Evolutionary conservation across 2,113 vertebrate species (phyloP).

Genomic region (Rafetus swinhoei): DNA sequence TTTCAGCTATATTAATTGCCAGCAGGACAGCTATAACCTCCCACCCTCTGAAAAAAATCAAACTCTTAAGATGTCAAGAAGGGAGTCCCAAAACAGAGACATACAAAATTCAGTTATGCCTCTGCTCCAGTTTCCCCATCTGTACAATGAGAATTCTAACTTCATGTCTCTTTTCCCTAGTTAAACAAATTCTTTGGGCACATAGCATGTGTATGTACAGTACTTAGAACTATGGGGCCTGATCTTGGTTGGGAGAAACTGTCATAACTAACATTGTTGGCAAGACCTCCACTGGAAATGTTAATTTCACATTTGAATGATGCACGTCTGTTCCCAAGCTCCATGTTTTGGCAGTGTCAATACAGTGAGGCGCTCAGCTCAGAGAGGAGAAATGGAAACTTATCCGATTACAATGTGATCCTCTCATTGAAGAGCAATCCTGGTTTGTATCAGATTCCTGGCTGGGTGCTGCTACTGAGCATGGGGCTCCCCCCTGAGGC

Average conservation of each 20-base stretch:
- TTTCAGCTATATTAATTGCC: rapidly evolving
- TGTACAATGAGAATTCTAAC: neutral
- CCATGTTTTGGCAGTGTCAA: neutral
- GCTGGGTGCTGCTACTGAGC: neutral
- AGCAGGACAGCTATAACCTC: neutral
- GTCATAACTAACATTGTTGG: neutral
- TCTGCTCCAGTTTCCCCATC: neutral
- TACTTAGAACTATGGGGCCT: neutral
- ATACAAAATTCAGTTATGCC: neutral
- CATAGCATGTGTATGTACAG: neutral
- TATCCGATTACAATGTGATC: neutral
- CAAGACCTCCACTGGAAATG: neutral
- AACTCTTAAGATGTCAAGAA: neutral
- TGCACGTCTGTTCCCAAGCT: rapidly evolving
- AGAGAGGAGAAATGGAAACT: neutral
- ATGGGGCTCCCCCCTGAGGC: neutral
- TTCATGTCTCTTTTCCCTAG: neutral
- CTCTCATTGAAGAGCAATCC: neutral
- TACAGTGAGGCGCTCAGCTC: rapidly evolving
- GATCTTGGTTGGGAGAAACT: neutral
- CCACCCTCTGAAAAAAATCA: neutral
- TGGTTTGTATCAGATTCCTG: neutral
- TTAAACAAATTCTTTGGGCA: neutral
- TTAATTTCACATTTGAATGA: neutral
- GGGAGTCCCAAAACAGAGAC: neutral